These are phyloP conservation scores for Plecotus auritus DNA, from an alignment of 2,113 vertebrate genomes.

Conservation along the genomic window DNA sequence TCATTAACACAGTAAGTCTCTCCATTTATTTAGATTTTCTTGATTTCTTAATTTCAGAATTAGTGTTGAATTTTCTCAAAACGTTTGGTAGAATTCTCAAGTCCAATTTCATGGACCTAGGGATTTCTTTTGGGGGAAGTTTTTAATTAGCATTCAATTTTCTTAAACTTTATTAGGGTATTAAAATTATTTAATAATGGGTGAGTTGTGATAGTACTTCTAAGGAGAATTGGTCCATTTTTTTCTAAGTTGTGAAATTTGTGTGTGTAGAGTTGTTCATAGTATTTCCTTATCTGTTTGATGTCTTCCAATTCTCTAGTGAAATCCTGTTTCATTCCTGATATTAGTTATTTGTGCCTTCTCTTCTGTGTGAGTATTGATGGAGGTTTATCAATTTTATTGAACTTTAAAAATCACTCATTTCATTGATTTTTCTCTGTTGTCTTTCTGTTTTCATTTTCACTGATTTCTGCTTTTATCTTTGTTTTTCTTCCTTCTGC, in stretches of 20 bases:
- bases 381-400: background rate
- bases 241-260: constrained; percentile 40
- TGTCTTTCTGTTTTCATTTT: constrained; percentile 42
- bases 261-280: background rate
- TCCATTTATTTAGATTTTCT: constrained; percentile 38
- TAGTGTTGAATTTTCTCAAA: constrained; percentile 38
- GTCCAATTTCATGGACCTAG: background rate
- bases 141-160: constrained; percentile 34
- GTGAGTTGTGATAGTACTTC: background rate
- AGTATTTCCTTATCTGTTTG: constrained; percentile 23
- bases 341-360: constrained; percentile 23
- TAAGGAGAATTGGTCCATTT: constrained; percentile 22
- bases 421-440: constrained; percentile 39
- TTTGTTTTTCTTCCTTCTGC: constrained; percentile 3
- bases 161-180: background rate
- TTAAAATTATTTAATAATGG: constrained; percentile 33
- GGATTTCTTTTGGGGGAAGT: background rate
- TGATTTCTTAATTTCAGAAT: constrained; percentile 21
- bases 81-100: constrained; percentile 17
- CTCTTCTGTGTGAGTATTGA: background rate
- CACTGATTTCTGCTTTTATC: constrained; percentile 15
- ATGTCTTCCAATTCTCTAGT: constrained; percentile 7
- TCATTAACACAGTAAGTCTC: background rate
- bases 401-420: constrained; percentile 6
- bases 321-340: constrained; percentile 1